Evolutionary conservation across 2,797 vertebrate species (phyloP).

Genomic region (Mallotus villosus): DNA sequence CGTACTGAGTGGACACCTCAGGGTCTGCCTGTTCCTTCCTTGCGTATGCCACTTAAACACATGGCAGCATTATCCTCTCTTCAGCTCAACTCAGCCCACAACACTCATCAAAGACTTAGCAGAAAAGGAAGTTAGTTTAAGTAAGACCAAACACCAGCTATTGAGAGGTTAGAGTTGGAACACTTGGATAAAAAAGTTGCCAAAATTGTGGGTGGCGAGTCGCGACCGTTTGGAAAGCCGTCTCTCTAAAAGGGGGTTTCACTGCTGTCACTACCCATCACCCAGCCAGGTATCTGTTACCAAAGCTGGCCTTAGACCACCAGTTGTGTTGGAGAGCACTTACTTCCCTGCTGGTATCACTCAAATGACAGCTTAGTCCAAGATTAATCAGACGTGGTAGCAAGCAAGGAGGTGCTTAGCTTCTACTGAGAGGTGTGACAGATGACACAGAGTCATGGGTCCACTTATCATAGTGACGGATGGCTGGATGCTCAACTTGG

Average conservation of each 20-base stretch:
- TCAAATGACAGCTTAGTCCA: slow-evolving; percentile 66
- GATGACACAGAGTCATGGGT: slow-evolving; percentile 65
- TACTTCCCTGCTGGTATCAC: slow-evolving; percentile 62
- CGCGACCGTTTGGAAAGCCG: slow-evolving; percentile 6
- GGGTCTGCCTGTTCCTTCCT: slow-evolving; percentile 19
- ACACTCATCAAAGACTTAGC: not conserved
- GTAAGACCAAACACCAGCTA: not conserved
- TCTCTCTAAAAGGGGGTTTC: slow-evolving; percentile 43
- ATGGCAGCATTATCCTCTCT: slow-evolving; percentile 26
- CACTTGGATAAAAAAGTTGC: too few species aligned
- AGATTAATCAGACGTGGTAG: slow-evolving; percentile 68
- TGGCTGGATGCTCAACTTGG: slow-evolving; percentile 50
- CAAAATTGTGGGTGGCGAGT: not conserved
- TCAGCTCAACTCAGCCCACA: not conserved
- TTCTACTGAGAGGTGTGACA: slow-evolving; percentile 61
- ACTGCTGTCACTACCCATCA: slow-evolving; percentile 59
- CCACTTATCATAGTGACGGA: slow-evolving; percentile 66
- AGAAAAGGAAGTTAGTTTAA: not conserved
- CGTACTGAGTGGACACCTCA: slow-evolving; percentile 38
- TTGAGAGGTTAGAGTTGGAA: too few species aligned
- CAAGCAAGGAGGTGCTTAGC: slow-evolving; percentile 48
- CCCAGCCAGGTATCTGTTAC: slow-evolving; percentile 51
- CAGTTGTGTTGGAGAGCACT: slow-evolving; percentile 57
- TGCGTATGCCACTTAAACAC: slow-evolving; percentile 24
- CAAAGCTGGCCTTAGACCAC: slow-evolving; percentile 51